Percentiles rank a stretch among this genome's conserved stretches.
phyloP scores from a whole-genome alignment of 2,113 vertebrate species.

The Nipponia nippon region DNA sequence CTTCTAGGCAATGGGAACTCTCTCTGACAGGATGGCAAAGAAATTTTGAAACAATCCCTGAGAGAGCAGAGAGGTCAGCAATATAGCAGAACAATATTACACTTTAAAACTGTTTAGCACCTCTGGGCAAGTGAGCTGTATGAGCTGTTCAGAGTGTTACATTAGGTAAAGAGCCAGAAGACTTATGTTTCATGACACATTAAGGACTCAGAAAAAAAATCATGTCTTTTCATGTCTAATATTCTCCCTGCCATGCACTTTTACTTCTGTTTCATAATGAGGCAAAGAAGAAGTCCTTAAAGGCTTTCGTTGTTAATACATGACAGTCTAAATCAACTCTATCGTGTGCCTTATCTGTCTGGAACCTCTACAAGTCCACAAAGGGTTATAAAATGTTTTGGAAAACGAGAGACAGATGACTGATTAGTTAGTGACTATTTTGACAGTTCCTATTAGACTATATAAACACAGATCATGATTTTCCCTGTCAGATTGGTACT shows the following conservation, averaged over 20 bases:
- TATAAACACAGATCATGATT: not conserved
- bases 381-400: not conserved
- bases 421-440: not conserved
- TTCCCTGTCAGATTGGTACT: not conserved
- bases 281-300: not conserved
- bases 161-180: not conserved
- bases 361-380: not conserved
- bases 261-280: not conserved
- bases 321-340: not conserved
- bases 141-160: not conserved
- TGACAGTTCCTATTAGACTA: conserved; percentile 14
- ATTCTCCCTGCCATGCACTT: not conserved
- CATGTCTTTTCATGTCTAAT: not conserved
- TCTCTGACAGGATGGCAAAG: not conserved
- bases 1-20: not conserved
- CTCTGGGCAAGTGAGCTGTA: not conserved
- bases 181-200: not conserved
- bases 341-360: not conserved
- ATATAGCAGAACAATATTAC: not conserved
- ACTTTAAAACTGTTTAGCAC: not conserved
- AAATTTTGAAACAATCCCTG: not conserved
- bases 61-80: not conserved
- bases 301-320: not conserved
- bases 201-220: not conserved
- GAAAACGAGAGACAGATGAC: not conserved